Evolutionary conservation across 2,113 vertebrate genomes (phyloP), one percentile per base, ranked within the genome.

Genomic region (Brienomyrus brachyistius): DNA sequence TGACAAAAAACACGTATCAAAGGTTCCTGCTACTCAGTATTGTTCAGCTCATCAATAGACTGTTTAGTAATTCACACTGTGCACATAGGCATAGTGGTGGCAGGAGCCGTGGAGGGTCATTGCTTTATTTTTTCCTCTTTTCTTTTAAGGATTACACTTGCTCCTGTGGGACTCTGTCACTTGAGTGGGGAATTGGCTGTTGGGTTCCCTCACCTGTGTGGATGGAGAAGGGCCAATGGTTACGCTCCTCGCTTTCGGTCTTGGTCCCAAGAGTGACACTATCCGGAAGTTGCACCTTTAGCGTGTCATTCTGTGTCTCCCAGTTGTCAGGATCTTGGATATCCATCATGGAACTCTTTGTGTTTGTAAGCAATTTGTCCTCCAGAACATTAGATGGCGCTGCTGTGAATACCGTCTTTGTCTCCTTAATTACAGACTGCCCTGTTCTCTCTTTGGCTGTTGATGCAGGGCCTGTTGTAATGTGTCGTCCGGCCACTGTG

Each of bases 151-250:
- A 80, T 80, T 43, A 6, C 13, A 19, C 21, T 62, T 7, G 21
- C 19, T 62, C 21, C 23, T n/a, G 21, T 62, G n/a, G n/a, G 59
- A 62, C 74, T 19, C 13, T 80, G 15, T 40, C 70, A 77, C 70
- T 19, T 21, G 35, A 80, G 17, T 35, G 59, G 23, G 6, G 45
- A 48, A 40, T 70, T 5, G 47, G 48, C 19, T 19, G 27, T 21
- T 74, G 15, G 70, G 83, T 47, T 91, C 77, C 89, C 97, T 97
- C 93, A 99, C 98, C 98, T 92, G 97, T 97, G 89, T 98, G 96
- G 90, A 99, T 95, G 62, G 96, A 97, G 96, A 98, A 97, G 88
- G 98, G 98, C 95, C 94, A 98, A 91, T 86, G 54, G 17, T 48
- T 93, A 47, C 91, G 94, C 5, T 93, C 93, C 0, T 93, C 92